Evolutionary conservation across 2,113 vertebrate genomes (phyloP).

Genomic region (Girardinichthys multiradiatus): DNA sequence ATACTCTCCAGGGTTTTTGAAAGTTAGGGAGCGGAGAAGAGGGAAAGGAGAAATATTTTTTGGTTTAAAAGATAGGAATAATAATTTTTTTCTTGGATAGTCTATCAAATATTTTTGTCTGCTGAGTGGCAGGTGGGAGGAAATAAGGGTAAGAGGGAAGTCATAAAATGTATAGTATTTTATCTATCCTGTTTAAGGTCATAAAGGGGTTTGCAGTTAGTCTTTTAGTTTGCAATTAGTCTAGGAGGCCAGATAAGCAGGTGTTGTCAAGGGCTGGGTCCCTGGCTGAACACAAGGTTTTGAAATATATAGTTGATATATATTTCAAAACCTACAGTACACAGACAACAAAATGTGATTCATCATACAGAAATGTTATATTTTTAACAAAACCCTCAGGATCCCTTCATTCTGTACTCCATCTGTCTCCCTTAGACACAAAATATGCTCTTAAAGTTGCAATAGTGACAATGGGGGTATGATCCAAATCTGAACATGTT

Average conservation of each 20-base stretch:
- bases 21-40: constrained; percentile 29
- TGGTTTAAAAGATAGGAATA: constrained; percentile 50
- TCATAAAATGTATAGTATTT: neutral
- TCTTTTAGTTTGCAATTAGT: too few relatives aligned
- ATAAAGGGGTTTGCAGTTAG: neutral
- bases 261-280: neutral
- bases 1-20: constrained; percentile 54
- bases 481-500: too few relatives aligned
- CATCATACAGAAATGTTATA: neutral
- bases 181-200: neutral
- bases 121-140: neutral
- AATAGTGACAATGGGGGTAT: too few relatives aligned
- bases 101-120: constrained; percentile 21
- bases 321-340: neutral
- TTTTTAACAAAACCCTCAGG: too few relatives aligned
- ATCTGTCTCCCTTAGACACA: too few relatives aligned
- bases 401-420: too few relatives aligned
- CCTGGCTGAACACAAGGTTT: neutral
- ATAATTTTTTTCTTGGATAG: constrained; percentile 28
- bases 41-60: constrained; percentile 28
- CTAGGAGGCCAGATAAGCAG: neutral
- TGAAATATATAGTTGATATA: neutral
- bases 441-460: too few relatives aligned
- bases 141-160: neutral
- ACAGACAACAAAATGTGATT: neutral